A percentile compares a stretch with the other conserved stretches of the same genome.
Conservation (phyloP, 2,888 invertebrate genomes). For the Patella ulyssiponensis region DNA sequence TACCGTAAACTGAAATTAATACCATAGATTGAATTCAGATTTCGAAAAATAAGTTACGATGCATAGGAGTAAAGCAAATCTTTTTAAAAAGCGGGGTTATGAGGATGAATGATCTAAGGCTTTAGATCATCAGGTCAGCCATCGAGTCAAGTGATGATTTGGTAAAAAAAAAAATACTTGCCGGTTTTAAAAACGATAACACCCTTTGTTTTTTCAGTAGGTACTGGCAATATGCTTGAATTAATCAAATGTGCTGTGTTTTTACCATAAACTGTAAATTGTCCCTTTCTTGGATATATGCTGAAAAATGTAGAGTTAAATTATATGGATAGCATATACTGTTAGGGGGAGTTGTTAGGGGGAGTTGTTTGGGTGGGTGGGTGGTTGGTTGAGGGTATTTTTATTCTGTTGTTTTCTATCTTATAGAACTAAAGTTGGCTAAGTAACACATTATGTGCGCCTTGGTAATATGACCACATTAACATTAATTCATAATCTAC, state of each 20-base stretch:
- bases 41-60: background rate
- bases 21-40: background rate
- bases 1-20: slow-evolving; percentile 54
- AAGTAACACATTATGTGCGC: too few relatives aligned
- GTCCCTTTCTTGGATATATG: slow-evolving; percentile 60
- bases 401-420: too few relatives aligned
- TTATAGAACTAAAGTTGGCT: too few relatives aligned
- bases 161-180: slow-evolving; percentile 26
- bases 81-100: too few relatives aligned
- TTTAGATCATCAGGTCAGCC: too few relatives aligned
- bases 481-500: too few relatives aligned
- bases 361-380: too few relatives aligned
- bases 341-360: too few relatives aligned
- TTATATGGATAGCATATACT: too few relatives aligned
- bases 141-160: background rate
- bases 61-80: background rate
- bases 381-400: too few relatives aligned
- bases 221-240: slow-evolving; percentile 63
- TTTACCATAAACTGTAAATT: slow-evolving; percentile 55
- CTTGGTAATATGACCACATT: too few relatives aligned
- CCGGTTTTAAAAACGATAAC: slow-evolving; percentile 61
- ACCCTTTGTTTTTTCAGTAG: slow-evolving; percentile 59
- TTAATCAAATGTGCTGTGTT: slow-evolving; percentile 43
- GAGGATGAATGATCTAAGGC: too few relatives aligned
- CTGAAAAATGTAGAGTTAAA: slow-evolving; percentile 35